phyloP scores from a whole-genome alignment of 2,888 invertebrate genomes.

The Agonopterix alstromeriana region DNA sequence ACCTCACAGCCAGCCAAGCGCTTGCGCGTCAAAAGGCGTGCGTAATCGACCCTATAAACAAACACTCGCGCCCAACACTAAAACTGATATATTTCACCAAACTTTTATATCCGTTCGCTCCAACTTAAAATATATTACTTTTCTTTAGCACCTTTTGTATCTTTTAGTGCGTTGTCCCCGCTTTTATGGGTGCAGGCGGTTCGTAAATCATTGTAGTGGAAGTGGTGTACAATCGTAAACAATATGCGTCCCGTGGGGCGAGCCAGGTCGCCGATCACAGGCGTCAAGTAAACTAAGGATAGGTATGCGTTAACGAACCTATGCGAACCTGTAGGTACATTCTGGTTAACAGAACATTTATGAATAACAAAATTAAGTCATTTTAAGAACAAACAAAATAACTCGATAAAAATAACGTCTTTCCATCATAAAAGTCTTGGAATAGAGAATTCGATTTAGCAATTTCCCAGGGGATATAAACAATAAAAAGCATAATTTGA shows the following conservation, averaged over 20 bases:
- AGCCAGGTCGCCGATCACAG: background rate
- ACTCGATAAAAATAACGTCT: background rate
- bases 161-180: constrained; percentile 72
- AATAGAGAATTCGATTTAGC: background rate
- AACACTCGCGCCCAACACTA: constrained; percentile 65
- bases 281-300: background rate
- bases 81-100: constrained; percentile 74
- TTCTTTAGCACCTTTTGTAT: constrained; percentile 77
- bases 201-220: constrained; percentile 75
- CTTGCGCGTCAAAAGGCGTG: constrained; percentile 52
- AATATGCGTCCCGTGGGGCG: constrained; percentile 54
- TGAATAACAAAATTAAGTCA: background rate
- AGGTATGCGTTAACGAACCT: background rate
- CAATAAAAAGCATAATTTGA: constrained; percentile 39
- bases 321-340: too few relatives aligned
- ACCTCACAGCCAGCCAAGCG: constrained; percentile 10
- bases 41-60: constrained; percentile 68
- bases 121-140: constrained; percentile 73
- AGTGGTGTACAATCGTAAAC: constrained; percentile 67
- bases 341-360: too few relatives aligned
- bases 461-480: constrained; percentile 11
- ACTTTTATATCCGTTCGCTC: constrained; percentile 71
- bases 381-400: background rate
- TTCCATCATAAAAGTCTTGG: background rate
- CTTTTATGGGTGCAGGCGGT: constrained; percentile 69